These are phyloP conservation scores for Notamacropus eugenii DNA, from an alignment of 2,797 vertebrate genomes.

Conservation along the genomic window DNA sequence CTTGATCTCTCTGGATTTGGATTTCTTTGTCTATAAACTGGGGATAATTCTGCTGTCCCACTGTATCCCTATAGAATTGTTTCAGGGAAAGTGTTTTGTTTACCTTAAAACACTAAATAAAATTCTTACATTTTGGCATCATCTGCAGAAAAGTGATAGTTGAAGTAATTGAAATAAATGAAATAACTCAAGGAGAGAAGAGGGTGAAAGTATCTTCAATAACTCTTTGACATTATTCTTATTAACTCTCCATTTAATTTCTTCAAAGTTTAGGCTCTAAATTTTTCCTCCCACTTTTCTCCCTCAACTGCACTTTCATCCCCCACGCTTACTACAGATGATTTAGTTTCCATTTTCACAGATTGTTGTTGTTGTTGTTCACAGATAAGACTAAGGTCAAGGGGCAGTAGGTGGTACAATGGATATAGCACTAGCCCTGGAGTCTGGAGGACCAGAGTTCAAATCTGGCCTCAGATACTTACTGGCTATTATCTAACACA, in stretches of 20 bases:
- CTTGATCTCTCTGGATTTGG: neutral
- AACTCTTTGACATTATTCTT: neutral
- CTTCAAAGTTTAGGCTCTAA: neutral
- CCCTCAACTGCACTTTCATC: neutral
- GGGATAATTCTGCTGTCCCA: neutral
- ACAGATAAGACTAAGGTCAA: neutral
- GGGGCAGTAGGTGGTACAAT: neutral
- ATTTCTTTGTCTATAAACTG: neutral
- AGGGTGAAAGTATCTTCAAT: neutral
- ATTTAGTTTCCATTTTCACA: neutral
- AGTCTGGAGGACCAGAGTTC: neutral
- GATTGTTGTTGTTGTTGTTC: neutral
- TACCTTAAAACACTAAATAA: neutral
- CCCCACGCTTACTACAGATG: neutral
- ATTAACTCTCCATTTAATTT: neutral
- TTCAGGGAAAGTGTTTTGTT: neutral
- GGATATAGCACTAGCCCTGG: neutral
- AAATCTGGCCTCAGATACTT: neutral
- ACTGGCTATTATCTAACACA: neutral
- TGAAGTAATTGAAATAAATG: neutral
- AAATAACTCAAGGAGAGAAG: neutral
- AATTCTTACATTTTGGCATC: neutral
- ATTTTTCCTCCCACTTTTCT: neutral
- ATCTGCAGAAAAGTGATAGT: neutral
- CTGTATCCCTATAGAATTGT: neutral